Percentiles rank a stretch among this genome's conserved stretches.
These are phyloP conservation scores for Lasiommata megera DNA, from an alignment of 2,888 invertebrate species.

Conservation along the genomic window DNA sequence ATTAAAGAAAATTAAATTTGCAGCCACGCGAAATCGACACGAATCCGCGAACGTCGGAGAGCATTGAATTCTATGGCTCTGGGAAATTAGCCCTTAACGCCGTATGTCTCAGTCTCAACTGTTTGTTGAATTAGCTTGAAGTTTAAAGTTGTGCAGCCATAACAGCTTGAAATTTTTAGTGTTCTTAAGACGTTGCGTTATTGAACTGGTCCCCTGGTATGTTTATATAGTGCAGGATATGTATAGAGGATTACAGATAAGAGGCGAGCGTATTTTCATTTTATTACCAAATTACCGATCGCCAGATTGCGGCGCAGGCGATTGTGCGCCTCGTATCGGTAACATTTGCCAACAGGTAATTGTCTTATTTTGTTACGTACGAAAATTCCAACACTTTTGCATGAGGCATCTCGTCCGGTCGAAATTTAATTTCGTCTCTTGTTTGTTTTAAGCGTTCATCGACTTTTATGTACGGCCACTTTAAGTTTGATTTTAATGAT, in stretches of 20 bases:
- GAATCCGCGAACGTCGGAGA: slow-evolving; percentile 59
- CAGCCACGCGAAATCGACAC: slow-evolving; percentile 72
- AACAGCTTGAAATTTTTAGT: slow-evolving; percentile 44
- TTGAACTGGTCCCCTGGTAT: slow-evolving; percentile 40
- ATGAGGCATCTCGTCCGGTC: slow-evolving; percentile 28
- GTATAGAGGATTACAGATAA: slow-evolving; percentile 79
- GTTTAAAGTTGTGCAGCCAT: slow-evolving; percentile 17
- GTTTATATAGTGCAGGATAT: slow-evolving; percentile 72
- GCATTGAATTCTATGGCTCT: slow-evolving; percentile 38
- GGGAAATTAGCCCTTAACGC: slow-evolving; percentile 54
- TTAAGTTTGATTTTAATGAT: neutral
- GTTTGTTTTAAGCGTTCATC: slow-evolving; percentile 27
- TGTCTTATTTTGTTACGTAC: slow-evolving; percentile 61
- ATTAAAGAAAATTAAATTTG: slow-evolving; percentile 81
- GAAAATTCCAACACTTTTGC: slow-evolving; percentile 55
- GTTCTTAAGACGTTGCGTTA: slow-evolving; percentile 42
- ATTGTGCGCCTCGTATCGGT: slow-evolving; percentile 64
- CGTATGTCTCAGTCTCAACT: slow-evolving; percentile 41
- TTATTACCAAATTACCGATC: slow-evolving; percentile 83
- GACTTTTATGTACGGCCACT: neutral
- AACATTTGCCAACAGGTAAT: slow-evolving; percentile 75
- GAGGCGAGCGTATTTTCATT: slow-evolving; percentile 77
- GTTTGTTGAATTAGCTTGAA: slow-evolving; percentile 28
- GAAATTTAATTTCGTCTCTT: slow-evolving; percentile 29
- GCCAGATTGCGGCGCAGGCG: slow-evolving; percentile 61